Evolutionary conservation across 2,797 vertebrate species (phyloP).

Genomic region (Astyanax mexicanus): DNA sequence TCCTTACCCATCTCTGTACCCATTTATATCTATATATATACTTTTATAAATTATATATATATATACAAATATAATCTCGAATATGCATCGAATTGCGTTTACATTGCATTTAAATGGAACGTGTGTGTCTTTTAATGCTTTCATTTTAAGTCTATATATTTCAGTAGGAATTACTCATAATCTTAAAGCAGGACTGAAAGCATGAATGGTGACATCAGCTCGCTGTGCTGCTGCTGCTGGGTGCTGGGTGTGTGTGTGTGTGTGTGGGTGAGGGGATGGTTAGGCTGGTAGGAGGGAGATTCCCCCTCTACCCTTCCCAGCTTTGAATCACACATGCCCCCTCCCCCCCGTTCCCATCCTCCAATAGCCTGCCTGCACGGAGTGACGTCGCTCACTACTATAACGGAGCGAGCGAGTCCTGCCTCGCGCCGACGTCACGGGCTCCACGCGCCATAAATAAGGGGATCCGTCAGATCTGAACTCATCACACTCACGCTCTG

Average conservation of each 20-base stretch:
- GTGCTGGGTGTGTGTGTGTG: too few relatives aligned
- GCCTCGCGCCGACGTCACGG: slow-evolving; percentile 75
- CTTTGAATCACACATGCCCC: slow-evolving; percentile 55
- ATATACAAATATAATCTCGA: too few relatives aligned
- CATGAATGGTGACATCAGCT: slow-evolving; percentile 32
- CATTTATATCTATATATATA: too few relatives aligned
- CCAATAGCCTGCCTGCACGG: background rate
- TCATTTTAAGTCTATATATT: too few relatives aligned
- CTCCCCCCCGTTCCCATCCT: slow-evolving; percentile 43
- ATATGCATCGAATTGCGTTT: too few relatives aligned
- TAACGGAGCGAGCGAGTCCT: slow-evolving; percentile 79
- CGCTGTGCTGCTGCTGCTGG: background rate
- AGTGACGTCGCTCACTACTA: slow-evolving; percentile 75
- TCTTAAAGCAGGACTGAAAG: background rate
- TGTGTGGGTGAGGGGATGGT: slow-evolving; percentile 13
- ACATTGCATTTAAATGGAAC: too few relatives aligned
- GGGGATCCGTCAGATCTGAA: slow-evolving; percentile 57
- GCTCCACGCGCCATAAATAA: slow-evolving; percentile 71
- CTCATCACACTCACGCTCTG: slow-evolving; percentile 60
- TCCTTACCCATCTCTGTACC: too few relatives aligned
- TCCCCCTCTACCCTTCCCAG: slow-evolving; percentile 15
- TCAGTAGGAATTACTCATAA: background rate
- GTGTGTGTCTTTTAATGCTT: fast-evolving
- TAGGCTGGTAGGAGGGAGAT: slow-evolving; percentile 41
- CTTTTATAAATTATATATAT: too few relatives aligned